Evolutionary conservation across 2,113 vertebrate genomes (phyloP), one percentile per base, ranked within the genome.

Genomic region (Ancistrus triradiatus): DNA sequence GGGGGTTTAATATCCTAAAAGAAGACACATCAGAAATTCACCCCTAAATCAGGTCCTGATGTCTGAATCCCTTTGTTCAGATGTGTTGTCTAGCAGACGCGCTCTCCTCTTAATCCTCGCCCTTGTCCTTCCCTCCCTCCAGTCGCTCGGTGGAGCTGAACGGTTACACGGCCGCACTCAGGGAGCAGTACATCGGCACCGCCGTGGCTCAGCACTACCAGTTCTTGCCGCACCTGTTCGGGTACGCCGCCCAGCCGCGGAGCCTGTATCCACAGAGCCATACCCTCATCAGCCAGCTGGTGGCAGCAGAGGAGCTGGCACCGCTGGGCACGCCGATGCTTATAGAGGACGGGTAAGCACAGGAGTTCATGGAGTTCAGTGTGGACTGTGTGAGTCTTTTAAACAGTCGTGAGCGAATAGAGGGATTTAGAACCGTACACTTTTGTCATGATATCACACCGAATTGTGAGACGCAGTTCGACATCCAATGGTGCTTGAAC

Each of bases 121-220:
- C 15, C 14, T 8, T 3, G 1, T 52, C 4, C n/a, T 27, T 9
- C n/a, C 18, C 21, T 24, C 21, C 10, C 3, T 27, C 0, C 84
- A 93, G 93, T 77, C 95, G 95, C 83, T 98, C 95, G 0, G 84
- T 90, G 82, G 96, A 98, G 72, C 88, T 97, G 82, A 98, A 94
- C 5, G 93, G 96, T 61, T 97, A 95, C 66, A 81, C 91, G 0
- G 78, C 91, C 3, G 91, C 93, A 17, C 91, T 98, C 80, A 90
- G 94, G 84, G 96, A 98, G 72, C 95, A 97, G 76, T 98, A 95
- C 78, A 86, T 98, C 77, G 93, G 95, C 74, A 92, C 86, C 7
- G 90, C 94, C 1, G 89, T 94, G 80, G 87, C 93, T 72, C 81
- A 90, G 58, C 93, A 95, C 81, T 98, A 95, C 84, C 95, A 94